These are phyloP conservation scores for Bradypus variegatus DNA, from an alignment of 2,797 vertebrate species.

Conservation along the genomic window DNA sequence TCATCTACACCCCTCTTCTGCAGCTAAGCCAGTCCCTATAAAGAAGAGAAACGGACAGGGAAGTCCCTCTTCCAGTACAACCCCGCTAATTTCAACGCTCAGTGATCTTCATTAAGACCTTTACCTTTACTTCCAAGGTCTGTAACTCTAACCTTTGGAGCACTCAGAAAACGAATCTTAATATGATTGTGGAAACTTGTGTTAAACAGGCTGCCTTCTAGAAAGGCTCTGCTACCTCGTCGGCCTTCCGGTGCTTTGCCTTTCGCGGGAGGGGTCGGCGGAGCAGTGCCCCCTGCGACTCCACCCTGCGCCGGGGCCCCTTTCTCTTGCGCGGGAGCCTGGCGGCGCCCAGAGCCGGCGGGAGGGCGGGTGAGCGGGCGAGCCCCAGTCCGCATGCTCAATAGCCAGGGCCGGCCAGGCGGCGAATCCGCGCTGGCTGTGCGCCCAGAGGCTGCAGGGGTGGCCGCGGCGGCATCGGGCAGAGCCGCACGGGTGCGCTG, in stretches of 20 bases:
- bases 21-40: not conserved
- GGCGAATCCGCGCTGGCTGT: not conserved
- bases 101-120: not conserved
- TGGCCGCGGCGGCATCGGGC: not conserved
- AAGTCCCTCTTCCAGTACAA: not conserved
- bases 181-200: not conserved
- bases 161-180: not conserved
- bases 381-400: not conserved
- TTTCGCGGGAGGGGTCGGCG: not conserved
- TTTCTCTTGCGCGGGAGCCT: not conserved
- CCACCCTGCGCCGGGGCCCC: not conserved
- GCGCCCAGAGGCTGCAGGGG: not conserved
- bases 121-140: not conserved
- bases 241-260: fast-evolving
- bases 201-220: not conserved
- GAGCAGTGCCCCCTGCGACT: not conserved
- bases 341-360: not conserved
- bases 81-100: not conserved
- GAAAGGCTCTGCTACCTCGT: not conserved
- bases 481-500: not conserved
- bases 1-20: not conserved
- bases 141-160: not conserved
- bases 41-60: not conserved
- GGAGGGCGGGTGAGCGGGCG: not conserved
- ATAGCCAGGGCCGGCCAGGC: not conserved